Base-by-base conservation (phyloP, 1,140 invertebrate genomes). In the Potamilus streckersoni region DNA sequence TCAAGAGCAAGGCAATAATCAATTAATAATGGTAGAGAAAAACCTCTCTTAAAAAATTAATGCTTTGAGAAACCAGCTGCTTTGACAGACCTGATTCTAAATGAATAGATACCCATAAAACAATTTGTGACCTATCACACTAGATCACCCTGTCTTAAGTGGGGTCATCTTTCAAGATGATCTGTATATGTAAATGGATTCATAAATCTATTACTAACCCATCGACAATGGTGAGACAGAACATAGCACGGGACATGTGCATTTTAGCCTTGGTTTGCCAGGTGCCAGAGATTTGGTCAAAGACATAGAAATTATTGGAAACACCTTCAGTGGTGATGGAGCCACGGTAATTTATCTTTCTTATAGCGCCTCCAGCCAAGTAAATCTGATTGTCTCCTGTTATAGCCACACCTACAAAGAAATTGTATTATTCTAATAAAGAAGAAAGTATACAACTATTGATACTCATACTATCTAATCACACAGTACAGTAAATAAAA, bases 351-450 rank as follows among this genome's bases (percentile, higher is more conserved):
- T 86, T 89, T 27, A 88, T 84, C 75, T 88, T 88, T 13, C 88
- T 73, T 17, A 88, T 81, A 3, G 85, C 91, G 16, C 92, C 92
- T 20, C 92, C 92, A 71, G 91, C 91, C 73, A 93, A 79, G 78
- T 92, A 93, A 58, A 93, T 82, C 66, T 90, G 90, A 81, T 92
- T 92, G 69, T 91, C 90, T 64, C 90, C 90, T 66, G 83, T 83
- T 61, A 89, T 81, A 63, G 85, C 85, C 80, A 83, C 84, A 59
- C 86, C 88, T 89, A 65, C 13, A 76, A 78, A 63, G 38, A 49
- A 8, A 49, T 8, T 49, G 27, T 31, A 31, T 49, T 49, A 49
- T 49, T 49, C 38, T 8, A 11, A 49, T 38, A 11, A 49, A 49
- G 38, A 49, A 49, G 6, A 49, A 49, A 49, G 6, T 49, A 4